Evolutionary conservation across 2,113 vertebrate species (phyloP).

Genomic region (Xenopus borealis): DNA sequence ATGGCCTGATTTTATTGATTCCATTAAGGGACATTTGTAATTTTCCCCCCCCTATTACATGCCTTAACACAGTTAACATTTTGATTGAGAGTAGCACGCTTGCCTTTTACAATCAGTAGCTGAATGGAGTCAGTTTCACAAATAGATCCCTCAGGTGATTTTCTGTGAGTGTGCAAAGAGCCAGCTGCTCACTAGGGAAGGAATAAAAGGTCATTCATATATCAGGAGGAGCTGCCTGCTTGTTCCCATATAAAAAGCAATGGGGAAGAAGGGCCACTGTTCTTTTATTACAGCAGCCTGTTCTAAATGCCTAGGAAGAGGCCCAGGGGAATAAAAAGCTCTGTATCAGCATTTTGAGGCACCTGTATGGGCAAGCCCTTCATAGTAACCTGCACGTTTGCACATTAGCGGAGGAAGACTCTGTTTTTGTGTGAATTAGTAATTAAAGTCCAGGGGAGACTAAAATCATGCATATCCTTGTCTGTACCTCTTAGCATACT

Average conservation of each 20-base stretch:
- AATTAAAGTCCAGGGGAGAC: too few species aligned
- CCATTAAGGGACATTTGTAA: too few species aligned
- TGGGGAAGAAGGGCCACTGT: not conserved
- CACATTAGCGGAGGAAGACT: too few species aligned
- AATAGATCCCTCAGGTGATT: slow-evolving; percentile 20
- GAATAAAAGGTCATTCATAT: slow-evolving; percentile 24
- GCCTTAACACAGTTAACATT: slow-evolving; percentile 7
- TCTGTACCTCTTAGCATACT: too few species aligned
- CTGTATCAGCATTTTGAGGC: slow-evolving; percentile 24
- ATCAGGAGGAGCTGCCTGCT: slow-evolving; percentile 12
- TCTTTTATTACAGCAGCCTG: not conserved
- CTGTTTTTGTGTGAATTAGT: too few species aligned
- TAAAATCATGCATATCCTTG: too few species aligned
- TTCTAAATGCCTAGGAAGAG: slow-evolving; percentile 18
- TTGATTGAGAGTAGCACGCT: not conserved
- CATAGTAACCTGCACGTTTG: not conserved
- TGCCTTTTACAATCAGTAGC: not conserved
- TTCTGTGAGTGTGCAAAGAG: slow-evolving; percentile 19
- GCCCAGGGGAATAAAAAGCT: slow-evolving; percentile 15
- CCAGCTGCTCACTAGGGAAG: slow-evolving; percentile 21
- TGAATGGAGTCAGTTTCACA: not conserved
- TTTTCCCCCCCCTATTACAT: not conserved
- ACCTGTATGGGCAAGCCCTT: slow-evolving; percentile 32
- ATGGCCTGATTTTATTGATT: too few species aligned
- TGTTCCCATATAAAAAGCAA: slow-evolving; percentile 15